Base-by-base conservation (phyloP, 2,113 vertebrate species). In the Pomatorhinus ruficollis region DNA sequence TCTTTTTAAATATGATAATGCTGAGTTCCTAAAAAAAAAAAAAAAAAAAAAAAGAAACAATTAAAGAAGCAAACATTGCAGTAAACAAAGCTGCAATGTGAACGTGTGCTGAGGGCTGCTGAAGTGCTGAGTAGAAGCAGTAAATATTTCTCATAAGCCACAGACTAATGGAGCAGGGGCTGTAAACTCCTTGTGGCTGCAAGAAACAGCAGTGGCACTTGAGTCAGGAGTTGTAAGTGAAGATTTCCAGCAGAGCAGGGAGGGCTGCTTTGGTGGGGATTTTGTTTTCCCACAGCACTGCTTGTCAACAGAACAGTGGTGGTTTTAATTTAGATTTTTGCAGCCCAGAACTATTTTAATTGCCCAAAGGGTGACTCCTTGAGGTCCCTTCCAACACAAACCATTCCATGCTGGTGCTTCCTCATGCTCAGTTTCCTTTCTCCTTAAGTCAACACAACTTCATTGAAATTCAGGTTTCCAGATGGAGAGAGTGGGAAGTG, bases 81-180 rank as follows among this genome's bases (percentile, higher is more conserved):
- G 64, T 66, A 76, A 87, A 50, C 49, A 56, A 77, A 92, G 63
- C 24, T 69, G 28, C 44, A 50, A 2, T 92, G 21, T 47, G 82
- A 83, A 72, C 18, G 2, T 35, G 59, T 85, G 71, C 56, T 94
- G 87, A 63, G 45, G 78, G 50, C 56, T 44, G 71, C 68, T 95
- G 88, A 74, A 90, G 65, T 70, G 64, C 40, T 72, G 83, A 80
- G 53, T 45, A 37, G 3, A 16, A 78, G 56, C 79, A 60, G 24
- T 42, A 65, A 27, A 49, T 42, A 30, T 59, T 96, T 83, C 40
- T 61, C 45, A 20, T 11, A 66, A 87, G 45, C 72, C 68, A 10
- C 10, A 21, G 65, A n/a, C 35, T 68, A 15, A 40, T 2, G 44
- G 87, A 59, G 44, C 47, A 68, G 80, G 27, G 19, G 40, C 71